A percentile compares a stretch with the other conserved stretches of the same genome.
phyloP scores from a whole-genome alignment of 2,888 invertebrate species.

The Monopis laevigella region DNA sequence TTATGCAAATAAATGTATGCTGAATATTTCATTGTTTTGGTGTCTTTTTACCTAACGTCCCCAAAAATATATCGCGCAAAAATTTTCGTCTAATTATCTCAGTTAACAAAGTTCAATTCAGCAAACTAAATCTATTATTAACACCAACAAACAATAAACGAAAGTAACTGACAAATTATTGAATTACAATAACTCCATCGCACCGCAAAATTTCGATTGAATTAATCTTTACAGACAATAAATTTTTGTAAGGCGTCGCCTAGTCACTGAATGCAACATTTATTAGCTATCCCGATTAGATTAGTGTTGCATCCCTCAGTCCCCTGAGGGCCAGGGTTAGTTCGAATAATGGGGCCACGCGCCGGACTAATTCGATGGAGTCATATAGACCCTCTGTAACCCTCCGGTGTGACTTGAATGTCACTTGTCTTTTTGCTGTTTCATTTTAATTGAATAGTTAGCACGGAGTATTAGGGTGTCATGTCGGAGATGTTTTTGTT shows the following conservation, averaged over 20 bases:
- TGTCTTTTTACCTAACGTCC: too few species aligned
- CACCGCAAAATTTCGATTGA: constrained; percentile 39
- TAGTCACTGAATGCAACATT: constrained; percentile 57
- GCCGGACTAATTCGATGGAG: constrained; percentile 59
- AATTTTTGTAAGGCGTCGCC: constrained; percentile 46
- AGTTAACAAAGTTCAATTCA: too few species aligned
- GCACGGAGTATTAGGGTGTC: constrained; percentile 10
- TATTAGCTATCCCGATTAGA: constrained; percentile 67
- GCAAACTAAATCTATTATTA: too few species aligned
- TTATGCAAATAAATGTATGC: too few species aligned
- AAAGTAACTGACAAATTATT: too few species aligned
- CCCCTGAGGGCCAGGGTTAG: constrained; percentile 56
- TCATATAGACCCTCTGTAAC: constrained; percentile 23
- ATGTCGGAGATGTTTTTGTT: constrained; percentile 28
- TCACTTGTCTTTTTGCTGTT: constrained; percentile 40
- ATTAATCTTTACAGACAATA: constrained; percentile 68
- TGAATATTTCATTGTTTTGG: too few species aligned
- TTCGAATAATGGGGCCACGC: constrained; percentile 65
- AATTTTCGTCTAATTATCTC: too few species aligned
- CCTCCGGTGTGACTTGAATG: constrained; percentile 55
- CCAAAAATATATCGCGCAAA: too few species aligned
- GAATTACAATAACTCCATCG: background rate
- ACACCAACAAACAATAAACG: too few species aligned
- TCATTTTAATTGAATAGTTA: constrained; percentile 66
- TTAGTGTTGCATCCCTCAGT: constrained; percentile 54